phyloP scores from a whole-genome alignment of 2,888 invertebrate species.

The Apotomis turbidana region DNA sequence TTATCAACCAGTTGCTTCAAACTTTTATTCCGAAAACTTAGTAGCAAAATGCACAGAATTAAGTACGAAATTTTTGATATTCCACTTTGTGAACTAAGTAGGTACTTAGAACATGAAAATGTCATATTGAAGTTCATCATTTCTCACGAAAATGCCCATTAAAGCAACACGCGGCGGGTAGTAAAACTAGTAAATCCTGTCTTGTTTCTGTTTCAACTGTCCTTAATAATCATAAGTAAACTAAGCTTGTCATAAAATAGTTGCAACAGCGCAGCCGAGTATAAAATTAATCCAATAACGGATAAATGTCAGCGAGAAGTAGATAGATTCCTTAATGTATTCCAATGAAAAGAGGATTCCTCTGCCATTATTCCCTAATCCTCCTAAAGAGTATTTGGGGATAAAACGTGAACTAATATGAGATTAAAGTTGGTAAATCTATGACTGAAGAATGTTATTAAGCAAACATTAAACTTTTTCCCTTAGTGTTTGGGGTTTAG shows the following conservation, averaged over 20 bases:
- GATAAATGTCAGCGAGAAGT: conserved; percentile 9
- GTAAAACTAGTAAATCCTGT: too few species aligned
- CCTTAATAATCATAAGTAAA: background rate
- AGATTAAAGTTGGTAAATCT: background rate
- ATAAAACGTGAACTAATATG: background rate
- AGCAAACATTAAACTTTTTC: background rate
- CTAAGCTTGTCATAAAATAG: background rate
- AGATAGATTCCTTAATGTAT: background rate
- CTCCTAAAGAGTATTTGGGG: background rate
- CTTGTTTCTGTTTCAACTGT: background rate
- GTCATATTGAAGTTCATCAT: too few species aligned
- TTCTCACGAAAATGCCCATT: too few species aligned
- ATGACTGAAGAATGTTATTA: background rate
- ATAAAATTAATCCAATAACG: conserved; percentile 1
- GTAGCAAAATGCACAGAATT: too few species aligned
- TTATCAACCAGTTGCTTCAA: too few species aligned
- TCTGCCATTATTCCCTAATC: background rate
- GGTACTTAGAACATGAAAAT: too few species aligned
- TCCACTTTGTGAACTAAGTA: too few species aligned
- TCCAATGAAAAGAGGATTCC: background rate
- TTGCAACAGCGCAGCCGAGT: background rate
- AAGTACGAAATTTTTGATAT: too few species aligned
- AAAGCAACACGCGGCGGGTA: too few species aligned
- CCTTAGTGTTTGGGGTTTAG: background rate
- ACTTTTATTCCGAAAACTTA: too few species aligned